phyloP scores from a whole-genome alignment of 2,113 vertebrate genomes.

The Heptranchias perlo region DNA sequence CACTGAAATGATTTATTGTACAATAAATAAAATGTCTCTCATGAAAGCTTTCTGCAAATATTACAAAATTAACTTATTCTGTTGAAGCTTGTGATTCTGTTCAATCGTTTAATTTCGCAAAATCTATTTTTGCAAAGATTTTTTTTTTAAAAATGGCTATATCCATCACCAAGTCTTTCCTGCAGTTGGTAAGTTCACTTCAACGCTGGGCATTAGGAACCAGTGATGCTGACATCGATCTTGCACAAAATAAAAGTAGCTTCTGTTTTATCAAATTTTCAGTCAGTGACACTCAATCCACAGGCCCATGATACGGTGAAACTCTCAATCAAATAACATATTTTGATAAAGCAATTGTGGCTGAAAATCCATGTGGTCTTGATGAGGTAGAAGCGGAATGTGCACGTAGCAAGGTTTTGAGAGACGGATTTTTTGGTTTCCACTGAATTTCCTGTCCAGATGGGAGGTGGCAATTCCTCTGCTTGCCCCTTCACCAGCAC shows the following conservation, averaged over 20 bases:
- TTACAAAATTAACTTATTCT: not conserved
- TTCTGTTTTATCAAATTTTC: not conserved
- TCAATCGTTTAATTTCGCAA: not conserved
- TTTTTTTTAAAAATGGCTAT: not conserved
- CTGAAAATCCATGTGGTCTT: too few relatives aligned
- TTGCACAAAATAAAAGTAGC: not conserved
- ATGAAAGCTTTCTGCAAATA: not conserved
- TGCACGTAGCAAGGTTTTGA: too few relatives aligned
- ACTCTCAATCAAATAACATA: too few relatives aligned
- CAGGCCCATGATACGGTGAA: not conserved
- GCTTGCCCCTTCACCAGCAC: too few relatives aligned
- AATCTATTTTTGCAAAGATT: not conserved
- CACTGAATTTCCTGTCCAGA: too few relatives aligned
- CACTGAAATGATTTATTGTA: constrained; percentile 11
- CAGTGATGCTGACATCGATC: not conserved
- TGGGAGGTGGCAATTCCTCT: too few relatives aligned
- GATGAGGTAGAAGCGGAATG: too few relatives aligned
- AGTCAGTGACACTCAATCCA: not conserved
- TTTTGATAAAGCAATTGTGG: too few relatives aligned
- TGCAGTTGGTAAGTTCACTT: not conserved
- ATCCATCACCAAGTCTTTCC: not conserved
- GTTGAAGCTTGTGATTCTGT: not conserved
- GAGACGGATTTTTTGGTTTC: too few relatives aligned
- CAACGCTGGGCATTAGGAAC: not conserved
- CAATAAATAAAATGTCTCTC: not conserved